These are phyloP conservation scores for Carapus acus DNA, from an alignment of 2,797 vertebrate genomes.

Conservation along the genomic window DNA sequence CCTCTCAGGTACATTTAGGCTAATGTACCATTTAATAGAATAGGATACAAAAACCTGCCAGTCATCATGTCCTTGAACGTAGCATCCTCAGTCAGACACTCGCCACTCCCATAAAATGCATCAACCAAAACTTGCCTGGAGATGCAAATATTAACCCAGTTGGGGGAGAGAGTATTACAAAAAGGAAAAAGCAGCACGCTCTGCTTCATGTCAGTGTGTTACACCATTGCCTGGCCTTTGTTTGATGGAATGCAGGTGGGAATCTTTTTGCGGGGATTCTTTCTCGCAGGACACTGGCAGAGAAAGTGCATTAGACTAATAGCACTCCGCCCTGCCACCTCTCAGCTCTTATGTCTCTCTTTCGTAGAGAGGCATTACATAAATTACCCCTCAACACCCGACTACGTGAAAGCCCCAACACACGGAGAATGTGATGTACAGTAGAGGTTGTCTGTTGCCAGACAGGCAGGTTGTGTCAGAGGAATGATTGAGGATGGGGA, in stretches of 20 bases:
- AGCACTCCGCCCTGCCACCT: conserved; percentile 27
- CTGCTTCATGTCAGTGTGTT: too few species aligned
- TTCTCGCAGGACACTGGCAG: conserved; percentile 36
- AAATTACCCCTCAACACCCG: conserved; percentile 48
- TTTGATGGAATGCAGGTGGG: not conserved
- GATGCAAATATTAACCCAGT: conserved; percentile 26
- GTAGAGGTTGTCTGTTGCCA: conserved; percentile 34
- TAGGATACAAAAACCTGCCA: conserved; percentile 28
- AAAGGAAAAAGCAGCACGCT: too few species aligned
- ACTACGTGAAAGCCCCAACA: conserved; percentile 33
- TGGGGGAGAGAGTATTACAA: conserved; percentile 1
- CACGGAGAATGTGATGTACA: too few species aligned
- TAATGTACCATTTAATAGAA: conserved; percentile 62
- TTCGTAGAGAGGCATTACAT: conserved; percentile 51
- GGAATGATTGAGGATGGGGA: not conserved
- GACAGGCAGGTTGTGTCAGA: conserved; percentile 12
- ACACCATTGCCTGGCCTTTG: too few species aligned
- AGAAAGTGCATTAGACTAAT: conserved; percentile 59
- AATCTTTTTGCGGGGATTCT: not conserved
- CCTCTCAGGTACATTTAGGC: conserved; percentile 50
- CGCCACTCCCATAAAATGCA: conserved; percentile 18
- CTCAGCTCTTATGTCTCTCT: conserved; percentile 29
- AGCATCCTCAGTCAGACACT: conserved; percentile 13
- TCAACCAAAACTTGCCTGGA: conserved; percentile 5
- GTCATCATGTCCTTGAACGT: conserved; percentile 54